Percentiles rank a stretch among this genome's conserved stretches.
Evolutionary conservation across 2,797 vertebrate genomes (phyloP).

Genomic region (Sebastes alutus): DNA sequence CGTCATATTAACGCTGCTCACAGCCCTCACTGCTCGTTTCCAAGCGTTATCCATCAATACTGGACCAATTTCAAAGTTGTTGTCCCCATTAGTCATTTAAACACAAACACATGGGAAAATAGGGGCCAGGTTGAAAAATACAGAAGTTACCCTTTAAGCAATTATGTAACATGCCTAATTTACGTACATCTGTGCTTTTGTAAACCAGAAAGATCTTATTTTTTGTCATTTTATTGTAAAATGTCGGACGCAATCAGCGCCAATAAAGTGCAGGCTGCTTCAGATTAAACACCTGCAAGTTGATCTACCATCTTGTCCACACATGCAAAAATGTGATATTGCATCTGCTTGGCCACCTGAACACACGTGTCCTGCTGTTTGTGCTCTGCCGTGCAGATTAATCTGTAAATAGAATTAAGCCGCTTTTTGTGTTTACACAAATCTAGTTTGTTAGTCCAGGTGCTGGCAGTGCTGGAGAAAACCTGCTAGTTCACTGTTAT

Average conservation of each 20-base stretch:
- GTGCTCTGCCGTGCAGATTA: not conserved
- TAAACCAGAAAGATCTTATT: not conserved
- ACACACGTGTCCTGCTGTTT: not conserved
- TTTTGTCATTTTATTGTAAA: not conserved
- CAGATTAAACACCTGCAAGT: conserved; percentile 69
- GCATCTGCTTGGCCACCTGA: not conserved
- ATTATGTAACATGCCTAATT: not conserved
- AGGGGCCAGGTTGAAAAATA: no score
- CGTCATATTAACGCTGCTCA: not conserved
- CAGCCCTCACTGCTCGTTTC: not conserved
- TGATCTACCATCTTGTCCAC: conserved; percentile 31
- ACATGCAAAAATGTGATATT: conserved; percentile 1
- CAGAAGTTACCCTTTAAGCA: no score
- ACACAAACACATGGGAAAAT: no score
- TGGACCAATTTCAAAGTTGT: no score
- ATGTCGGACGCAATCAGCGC: conserved; percentile 50
- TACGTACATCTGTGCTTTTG: not conserved
- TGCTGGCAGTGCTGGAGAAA: conserved; percentile 65
- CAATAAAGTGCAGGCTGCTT: conserved; percentile 79
- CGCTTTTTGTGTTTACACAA: conserved; percentile 71
- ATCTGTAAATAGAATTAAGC: not conserved
- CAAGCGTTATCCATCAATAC: no score
- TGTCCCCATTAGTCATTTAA: no score
- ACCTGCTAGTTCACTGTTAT: conserved; percentile 77
- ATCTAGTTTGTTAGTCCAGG: not conserved